Evolutionary conservation across 2,113 vertebrate genomes (phyloP), one percentile per base, ranked within the genome.

Genomic region (human (Homo sapiens)): DNA sequence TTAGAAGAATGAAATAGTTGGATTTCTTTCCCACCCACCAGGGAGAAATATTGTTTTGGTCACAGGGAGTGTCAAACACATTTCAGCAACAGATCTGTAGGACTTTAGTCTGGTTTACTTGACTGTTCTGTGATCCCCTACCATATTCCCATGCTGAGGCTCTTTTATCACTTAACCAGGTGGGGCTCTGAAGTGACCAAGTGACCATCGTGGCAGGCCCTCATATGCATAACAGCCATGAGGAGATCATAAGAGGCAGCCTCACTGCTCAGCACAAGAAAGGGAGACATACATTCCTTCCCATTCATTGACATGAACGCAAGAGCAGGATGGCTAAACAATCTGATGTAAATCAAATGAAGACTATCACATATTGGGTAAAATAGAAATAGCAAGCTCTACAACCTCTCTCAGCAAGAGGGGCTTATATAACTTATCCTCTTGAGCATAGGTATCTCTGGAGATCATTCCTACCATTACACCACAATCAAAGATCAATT

Each of bases 1-100:
- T 97, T 97, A 97, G 97, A 98, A 98, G 98, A 98, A 98, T 97
- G 82, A 97, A 86, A 97, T 98, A 86, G 84, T 82, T 96, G 23
- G 52, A 55, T 85, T 94, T 87, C 89, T 90, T 79, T 70, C 94
- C 75, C 16, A 55, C 75, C 84, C 72, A 79, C 89, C 89, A 88
- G 75, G 73, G 73, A 57, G 35, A 96, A 95, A 96, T 96, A 90
- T 10, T 94, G 92, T 96, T 97, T 96, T 66, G 83, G 57, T 96
- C 83, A 70, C 23, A 78, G 25, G 48, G 45, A 32, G 12, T 64
- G 61, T 94, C 90, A 76, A 43, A 66, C 48, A 78, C 22, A 40
- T 55, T 48, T 84, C 11, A 23, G 22, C 5, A 14, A 93, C 70
- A 89, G n/a, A 90, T 35, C 73, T 72, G 55, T 3, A 68, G 78